These are phyloP conservation scores for Drosophila diplacantha DNA, from an alignment of 2,888 invertebrate species.

Conservation along the genomic window DNA sequence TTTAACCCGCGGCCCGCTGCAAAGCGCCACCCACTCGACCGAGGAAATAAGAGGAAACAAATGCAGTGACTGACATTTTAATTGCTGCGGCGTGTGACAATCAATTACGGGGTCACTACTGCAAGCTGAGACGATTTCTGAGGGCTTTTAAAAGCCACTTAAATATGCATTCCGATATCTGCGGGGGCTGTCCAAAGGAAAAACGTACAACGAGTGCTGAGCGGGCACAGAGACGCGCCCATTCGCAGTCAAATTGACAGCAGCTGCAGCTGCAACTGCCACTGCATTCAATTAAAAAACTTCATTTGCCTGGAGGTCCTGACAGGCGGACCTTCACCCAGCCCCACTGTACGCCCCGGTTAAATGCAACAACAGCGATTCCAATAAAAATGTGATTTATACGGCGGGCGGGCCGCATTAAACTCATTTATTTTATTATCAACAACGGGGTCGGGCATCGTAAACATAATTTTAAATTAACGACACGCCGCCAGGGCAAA, in stretches of 20 bases:
- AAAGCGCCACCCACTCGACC: conserved; percentile 22
- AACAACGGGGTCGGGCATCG: conserved; percentile 39
- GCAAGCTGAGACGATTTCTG: conserved; percentile 38
- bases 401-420: conserved; percentile 34
- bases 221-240: conserved; percentile 22
- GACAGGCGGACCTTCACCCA: neutral
- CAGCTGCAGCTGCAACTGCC: conserved; percentile 63
- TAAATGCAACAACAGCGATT: conserved; percentile 43
- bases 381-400: conserved; percentile 51
- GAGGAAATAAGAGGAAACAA: conserved; percentile 32
- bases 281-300: conserved; percentile 59
- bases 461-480: conserved; percentile 52
- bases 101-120: conserved; percentile 62
- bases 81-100: conserved; percentile 65
- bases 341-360: conserved; percentile 7
- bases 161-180: conserved; percentile 56
- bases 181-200: conserved; percentile 3
- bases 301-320: conserved; percentile 35
- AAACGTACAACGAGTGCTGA: neutral
- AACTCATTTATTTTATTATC: conserved; percentile 51
- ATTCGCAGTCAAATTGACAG: conserved; percentile 53
- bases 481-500: conserved; percentile 44
- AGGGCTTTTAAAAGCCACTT: conserved; percentile 63
- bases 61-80: conserved; percentile 58
- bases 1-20: conserved; percentile 37